Conservation (phyloP, 2,797 vertebrate species). For the Sebastes kiyomatsui region DNA sequence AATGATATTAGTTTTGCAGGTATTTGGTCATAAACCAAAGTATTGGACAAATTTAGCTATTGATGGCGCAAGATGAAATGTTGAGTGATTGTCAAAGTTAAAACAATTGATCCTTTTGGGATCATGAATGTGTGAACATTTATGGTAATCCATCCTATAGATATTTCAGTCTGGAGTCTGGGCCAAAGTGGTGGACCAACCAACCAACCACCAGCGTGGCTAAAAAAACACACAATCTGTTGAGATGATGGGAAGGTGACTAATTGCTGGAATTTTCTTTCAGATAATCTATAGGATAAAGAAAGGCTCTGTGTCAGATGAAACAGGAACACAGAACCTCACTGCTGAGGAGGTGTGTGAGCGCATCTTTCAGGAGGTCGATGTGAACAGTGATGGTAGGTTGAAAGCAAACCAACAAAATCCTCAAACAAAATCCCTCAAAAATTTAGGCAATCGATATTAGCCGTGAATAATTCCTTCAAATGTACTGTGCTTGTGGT, state of each 20-base stretch:
- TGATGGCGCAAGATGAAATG: neutral
- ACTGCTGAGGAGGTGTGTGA: constrained; percentile 57
- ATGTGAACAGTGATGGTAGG: constrained; percentile 73
- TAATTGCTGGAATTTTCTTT: neutral
- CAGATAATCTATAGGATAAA: constrained; percentile 75
- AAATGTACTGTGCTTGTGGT: neutral
- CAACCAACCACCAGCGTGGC: neutral
- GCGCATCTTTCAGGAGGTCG: constrained; percentile 67
- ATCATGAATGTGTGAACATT: neutral
- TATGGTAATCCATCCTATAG: neutral
- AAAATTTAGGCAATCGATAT: neutral
- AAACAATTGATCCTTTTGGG: neutral
- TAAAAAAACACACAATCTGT: neutral
- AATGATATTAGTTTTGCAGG: neutral
- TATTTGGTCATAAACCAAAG: neutral
- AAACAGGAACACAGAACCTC: constrained; percentile 26
- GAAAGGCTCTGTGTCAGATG: constrained; percentile 28
- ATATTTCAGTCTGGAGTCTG: neutral
- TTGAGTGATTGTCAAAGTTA: neutral
- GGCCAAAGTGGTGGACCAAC: neutral
- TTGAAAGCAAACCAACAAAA: neutral
- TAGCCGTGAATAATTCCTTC: neutral
- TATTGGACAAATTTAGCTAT: neutral
- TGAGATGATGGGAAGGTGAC: neutral
- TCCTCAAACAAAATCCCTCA: neutral